These are phyloP conservation scores for Canis aureus DNA, from an alignment of 2,113 vertebrate genomes.

Conservation along the genomic window DNA sequence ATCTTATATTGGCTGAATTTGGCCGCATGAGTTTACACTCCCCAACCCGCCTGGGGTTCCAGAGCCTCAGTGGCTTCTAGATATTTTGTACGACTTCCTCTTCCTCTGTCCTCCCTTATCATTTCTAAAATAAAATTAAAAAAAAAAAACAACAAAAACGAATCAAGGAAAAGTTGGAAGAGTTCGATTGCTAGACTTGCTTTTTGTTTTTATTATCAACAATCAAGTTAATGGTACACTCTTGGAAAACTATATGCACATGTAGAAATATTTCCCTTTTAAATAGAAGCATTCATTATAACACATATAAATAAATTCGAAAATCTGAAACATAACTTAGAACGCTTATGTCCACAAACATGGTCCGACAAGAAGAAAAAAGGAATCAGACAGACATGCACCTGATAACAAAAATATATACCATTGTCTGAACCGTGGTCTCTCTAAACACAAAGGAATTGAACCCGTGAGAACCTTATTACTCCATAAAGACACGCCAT, in stretches of 20 bases:
- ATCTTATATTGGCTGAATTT: slow-evolving; percentile 8
- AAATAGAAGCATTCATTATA: slow-evolving; percentile 99
- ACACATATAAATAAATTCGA: slow-evolving; percentile 99
- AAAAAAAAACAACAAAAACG: not conserved
- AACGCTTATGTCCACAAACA: slow-evolving; percentile 95
- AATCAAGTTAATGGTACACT: slow-evolving; percentile 99
- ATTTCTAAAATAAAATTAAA: not conserved
- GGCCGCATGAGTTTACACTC: not conserved
- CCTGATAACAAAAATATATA: slow-evolving; percentile 96
- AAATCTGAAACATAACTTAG: slow-evolving; percentile 96
- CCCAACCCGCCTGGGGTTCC: not conserved
- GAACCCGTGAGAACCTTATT: slow-evolving; percentile 92
- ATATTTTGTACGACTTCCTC: not conserved
- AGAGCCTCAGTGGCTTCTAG: not conserved
- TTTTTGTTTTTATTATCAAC: slow-evolving; percentile 99
- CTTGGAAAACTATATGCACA: slow-evolving; percentile 99
- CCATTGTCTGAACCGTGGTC: slow-evolving; percentile 91
- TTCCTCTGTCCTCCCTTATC: not conserved
- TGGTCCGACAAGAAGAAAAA: slow-evolving; percentile 88
- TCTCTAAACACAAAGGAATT: slow-evolving; percentile 91
- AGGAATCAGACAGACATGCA: slow-evolving; percentile 93
- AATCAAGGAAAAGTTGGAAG: slow-evolving; percentile 69
- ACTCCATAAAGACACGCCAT: slow-evolving; percentile 95
- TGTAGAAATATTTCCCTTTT: slow-evolving; percentile 99
- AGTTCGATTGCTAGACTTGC: slow-evolving; percentile 82